Evolutionary conservation across 2,888 invertebrate species (phyloP), one percentile per base, ranked within the genome.

Genomic region (Phasia obesa): DNA sequence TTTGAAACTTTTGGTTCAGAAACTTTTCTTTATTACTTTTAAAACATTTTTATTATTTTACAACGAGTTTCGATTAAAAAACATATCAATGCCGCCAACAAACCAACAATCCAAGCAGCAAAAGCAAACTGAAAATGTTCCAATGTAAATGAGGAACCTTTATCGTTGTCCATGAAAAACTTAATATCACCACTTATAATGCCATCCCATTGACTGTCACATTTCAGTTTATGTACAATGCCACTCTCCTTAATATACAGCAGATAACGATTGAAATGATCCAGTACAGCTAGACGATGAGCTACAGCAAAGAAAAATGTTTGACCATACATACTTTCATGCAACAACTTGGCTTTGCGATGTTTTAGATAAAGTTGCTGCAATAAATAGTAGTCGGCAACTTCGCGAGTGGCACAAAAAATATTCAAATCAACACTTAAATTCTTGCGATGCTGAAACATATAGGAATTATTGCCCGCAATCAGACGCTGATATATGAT

Each of bases 261-360:
- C 4, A 78, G 15, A 62, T 64, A 78, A 4, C 19, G 70, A 70
- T 78, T 78, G n/a, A 71, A 78, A 0, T 64, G 55, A 21, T 64
- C n/a, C 6, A 47, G 17, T 9, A 78, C n/a, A 0, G 78, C 47
- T 2, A 70, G 25, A 21, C 57, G 64, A 42, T 78, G 42, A 9
- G 27, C 25, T 0, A 71, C 1, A 0, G 17, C 4, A 21, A 71
- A 13, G 17, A 47, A 64, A 42, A 71, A 71, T 6, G 49, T 17
- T 17, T 70, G 53, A 4, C 25, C 15, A 21, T 13, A 71, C 9
- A 42, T 5, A 4, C 6, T 5, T 31, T 64, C 49, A 7, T 64
- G 27, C 9, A 78, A 57, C 7, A 64, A 0, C 4, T 42, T 71
- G 21, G 70, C 70, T 13, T 27, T 64, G 7, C 13, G 38, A 21